These are phyloP conservation scores for Sprattus sprattus DNA, from an alignment of 2,113 vertebrate species.

Conservation along the genomic window DNA sequence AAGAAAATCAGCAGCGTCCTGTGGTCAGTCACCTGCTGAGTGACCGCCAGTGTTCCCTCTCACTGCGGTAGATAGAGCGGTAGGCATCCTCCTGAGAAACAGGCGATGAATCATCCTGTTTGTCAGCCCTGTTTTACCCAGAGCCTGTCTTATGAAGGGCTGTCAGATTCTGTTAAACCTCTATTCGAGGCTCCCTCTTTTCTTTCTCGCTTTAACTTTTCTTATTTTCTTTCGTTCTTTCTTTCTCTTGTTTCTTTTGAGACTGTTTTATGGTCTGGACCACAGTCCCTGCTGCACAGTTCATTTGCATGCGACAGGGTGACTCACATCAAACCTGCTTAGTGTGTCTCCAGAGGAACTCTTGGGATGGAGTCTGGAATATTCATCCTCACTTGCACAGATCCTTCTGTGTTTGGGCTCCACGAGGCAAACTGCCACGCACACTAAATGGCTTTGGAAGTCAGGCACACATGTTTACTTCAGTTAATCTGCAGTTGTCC, in stretches of 20 bases:
- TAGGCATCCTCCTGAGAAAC: neutral
- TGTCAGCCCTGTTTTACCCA: neutral
- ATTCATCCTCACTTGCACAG: neutral
- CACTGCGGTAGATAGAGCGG: neutral
- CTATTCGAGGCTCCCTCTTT: neutral
- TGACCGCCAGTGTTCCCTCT: neutral
- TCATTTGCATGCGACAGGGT: neutral
- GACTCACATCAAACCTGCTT: neutral
- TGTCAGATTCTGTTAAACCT: neutral
- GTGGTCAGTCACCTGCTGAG: neutral
- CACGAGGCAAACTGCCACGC: too few relatives aligned
- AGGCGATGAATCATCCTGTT: neutral
- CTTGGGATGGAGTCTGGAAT: neutral
- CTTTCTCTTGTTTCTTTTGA: neutral
- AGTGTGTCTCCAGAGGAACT: neutral
- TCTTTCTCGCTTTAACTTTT: neutral
- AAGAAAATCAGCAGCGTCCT: neutral
- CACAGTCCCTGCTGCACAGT: neutral
- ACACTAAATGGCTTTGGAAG: too few relatives aligned
- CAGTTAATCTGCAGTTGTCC: too few relatives aligned
- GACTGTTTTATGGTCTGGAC: neutral
- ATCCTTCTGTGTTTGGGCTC: too few relatives aligned
- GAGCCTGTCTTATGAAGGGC: neutral
- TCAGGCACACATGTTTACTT: too few relatives aligned
- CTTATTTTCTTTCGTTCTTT: neutral